A percentile compares a stretch with the other conserved stretches of the same genome.
Evolutionary conservation across 2,888 invertebrate genomes (phyloP).

Genomic region (Dugesia japonica): DNA sequence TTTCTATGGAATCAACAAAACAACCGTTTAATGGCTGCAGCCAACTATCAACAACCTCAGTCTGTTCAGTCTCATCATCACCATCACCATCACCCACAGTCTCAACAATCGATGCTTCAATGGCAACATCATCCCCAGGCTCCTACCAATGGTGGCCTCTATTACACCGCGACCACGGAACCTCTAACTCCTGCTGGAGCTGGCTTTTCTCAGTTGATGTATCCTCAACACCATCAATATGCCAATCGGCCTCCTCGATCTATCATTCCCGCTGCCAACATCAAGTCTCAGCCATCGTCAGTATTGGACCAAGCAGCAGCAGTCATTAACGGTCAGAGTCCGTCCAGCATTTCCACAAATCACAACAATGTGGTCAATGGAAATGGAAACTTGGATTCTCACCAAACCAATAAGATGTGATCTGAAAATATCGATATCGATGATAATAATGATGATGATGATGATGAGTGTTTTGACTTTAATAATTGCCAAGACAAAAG

Average conservation of each 20-base stretch:
- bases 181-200: not conserved
- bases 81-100: not conserved
- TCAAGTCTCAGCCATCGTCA: not conserved
- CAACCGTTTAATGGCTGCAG: not conserved
- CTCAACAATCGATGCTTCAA: constrained; percentile 3
- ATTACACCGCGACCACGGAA: constrained; percentile 2
- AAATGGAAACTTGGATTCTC: not conserved
- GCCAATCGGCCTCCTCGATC: constrained; percentile 17
- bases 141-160: not conserved
- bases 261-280: not conserved
- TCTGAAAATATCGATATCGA: not conserved
- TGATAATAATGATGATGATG: not conserved
- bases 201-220: not conserved
- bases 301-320: constrained; percentile 11
- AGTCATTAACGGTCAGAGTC: not conserved
- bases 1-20: not conserved
- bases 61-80: not conserved
- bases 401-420: constrained; percentile 16
- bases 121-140: constrained; percentile 4
- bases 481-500: too few relatives aligned
- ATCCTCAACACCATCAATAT: not conserved
- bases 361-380: not conserved
- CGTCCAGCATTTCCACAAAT: not conserved
- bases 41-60: constrained; percentile 14
- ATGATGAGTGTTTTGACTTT: not conserved